Evolutionary conservation across 92 coral and sea anemone genomes (phyloP).

Genomic region (Parazoanthus atlanticus): DNA sequence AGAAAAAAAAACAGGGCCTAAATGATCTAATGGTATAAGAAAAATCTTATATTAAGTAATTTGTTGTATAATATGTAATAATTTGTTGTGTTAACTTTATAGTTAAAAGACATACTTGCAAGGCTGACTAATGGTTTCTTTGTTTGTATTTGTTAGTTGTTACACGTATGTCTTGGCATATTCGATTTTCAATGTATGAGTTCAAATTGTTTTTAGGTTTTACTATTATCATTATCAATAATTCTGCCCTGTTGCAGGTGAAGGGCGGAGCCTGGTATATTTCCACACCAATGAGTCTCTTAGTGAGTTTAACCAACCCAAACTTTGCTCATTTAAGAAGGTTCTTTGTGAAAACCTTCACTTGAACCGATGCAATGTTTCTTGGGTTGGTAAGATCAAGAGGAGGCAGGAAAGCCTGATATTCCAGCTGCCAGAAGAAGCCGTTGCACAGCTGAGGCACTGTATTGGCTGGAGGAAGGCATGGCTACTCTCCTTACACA

Average conservation of each 20-base stretch:
- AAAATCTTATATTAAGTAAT: too few species aligned
- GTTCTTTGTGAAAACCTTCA: slow-evolving; percentile 62
- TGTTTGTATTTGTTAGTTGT: too few species aligned
- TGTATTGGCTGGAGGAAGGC: slow-evolving; percentile 81
- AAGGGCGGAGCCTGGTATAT: slow-evolving; percentile 57
- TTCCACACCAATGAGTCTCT: slow-evolving; percentile 49
- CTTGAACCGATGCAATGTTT: slow-evolving; percentile 56
- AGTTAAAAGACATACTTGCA: too few species aligned
- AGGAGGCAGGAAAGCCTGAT: slow-evolving; percentile 43
- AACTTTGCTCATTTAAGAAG: slow-evolving; percentile 57
- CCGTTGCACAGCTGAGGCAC: slow-evolving; percentile 61
- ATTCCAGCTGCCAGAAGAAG: slow-evolving; percentile 62
- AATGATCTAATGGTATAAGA: too few species aligned
- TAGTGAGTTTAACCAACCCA: slow-evolving; percentile 48
- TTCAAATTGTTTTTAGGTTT: too few species aligned
- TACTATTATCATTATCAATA: too few species aligned
- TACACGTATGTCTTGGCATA: too few species aligned
- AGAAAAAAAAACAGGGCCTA: too few species aligned
- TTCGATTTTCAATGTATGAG: too few species aligned
- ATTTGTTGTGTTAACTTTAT: too few species aligned
- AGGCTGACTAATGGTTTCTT: too few species aligned
- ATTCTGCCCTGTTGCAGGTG: slow-evolving; percentile 25
- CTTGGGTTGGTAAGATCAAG: slow-evolving; percentile 56
- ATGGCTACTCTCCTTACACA: slow-evolving; percentile 68
- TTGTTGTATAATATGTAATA: too few species aligned